Evolutionary conservation across 2,797 vertebrate genomes (phyloP).

Genomic region (Babyrousa celebensis): DNA sequence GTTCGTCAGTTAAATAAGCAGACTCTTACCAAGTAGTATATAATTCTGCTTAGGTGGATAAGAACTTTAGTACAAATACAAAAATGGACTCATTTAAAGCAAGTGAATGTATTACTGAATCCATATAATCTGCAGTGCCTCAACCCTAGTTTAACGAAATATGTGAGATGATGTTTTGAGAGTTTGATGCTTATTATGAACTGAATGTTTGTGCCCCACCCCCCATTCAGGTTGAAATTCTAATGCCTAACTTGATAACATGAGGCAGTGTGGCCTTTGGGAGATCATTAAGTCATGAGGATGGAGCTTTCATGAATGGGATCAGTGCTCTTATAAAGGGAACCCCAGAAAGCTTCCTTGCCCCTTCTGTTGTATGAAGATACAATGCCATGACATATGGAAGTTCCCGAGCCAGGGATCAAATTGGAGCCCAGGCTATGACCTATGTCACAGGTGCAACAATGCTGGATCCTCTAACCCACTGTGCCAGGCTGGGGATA

Average conservation of each 20-base stretch:
- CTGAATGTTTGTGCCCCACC: neutral
- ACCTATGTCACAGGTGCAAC: no score
- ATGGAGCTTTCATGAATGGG: neutral
- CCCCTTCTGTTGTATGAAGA: neutral
- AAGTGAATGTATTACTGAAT: conserved; percentile 34
- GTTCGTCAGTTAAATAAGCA: conserved; percentile 81
- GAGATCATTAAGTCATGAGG: neutral
- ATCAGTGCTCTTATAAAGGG: neutral
- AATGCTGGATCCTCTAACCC: no score
- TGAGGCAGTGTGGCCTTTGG: neutral
- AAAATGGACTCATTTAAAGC: conserved; percentile 46
- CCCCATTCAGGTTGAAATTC: neutral
- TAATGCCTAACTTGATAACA: neutral
- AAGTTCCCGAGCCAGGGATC: no score
- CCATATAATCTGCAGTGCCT: neutral
- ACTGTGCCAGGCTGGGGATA: no score
- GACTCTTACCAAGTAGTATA: conserved; percentile 73
- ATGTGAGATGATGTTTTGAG: conserved; percentile 21
- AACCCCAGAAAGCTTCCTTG: neutral
- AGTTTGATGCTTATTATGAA: conserved; percentile 29
- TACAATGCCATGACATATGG: neutral
- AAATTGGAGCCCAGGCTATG: no score
- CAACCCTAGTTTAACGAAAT: conserved; percentile 23
- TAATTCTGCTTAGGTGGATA: conserved; percentile 63
- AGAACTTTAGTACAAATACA: conserved; percentile 58